Evolutionary conservation across 1,140 invertebrate genomes (phyloP).

Genomic region (Acromyrmex charruanus): DNA sequence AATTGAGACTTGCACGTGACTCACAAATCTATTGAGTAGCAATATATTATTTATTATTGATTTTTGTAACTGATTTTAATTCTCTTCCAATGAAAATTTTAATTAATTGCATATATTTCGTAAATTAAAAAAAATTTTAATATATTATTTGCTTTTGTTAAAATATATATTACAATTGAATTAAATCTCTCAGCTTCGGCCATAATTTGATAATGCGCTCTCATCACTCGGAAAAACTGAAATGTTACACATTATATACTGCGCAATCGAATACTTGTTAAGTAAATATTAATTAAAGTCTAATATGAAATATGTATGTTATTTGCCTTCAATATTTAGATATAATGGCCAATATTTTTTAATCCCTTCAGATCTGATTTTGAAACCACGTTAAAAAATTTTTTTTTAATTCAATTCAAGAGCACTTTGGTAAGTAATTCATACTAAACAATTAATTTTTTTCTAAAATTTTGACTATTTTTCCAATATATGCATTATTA

Average conservation of each 20-base stretch:
- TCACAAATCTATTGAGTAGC: conserved; percentile 50
- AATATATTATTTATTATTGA: background rate
- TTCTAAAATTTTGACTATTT: no score
- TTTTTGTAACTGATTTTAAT: background rate
- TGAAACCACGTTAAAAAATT: no score
- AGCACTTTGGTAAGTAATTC: no score
- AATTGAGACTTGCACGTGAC: conserved; percentile 77
- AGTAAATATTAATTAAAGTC: conserved; percentile 3
- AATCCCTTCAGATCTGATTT: background rate
- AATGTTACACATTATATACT: conserved; percentile 33
- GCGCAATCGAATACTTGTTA: conserved; percentile 6
- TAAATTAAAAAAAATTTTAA: conserved; percentile 20
- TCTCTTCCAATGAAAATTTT: background rate
- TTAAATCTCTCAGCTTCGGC: conserved; percentile 77
- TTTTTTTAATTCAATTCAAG: no score
- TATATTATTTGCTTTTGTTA: background rate
- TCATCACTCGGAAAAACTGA: conserved; percentile 78
- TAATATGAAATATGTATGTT: conserved; percentile 25
- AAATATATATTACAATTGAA: conserved; percentile 73
- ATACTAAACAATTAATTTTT: no score
- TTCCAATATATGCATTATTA: no score
- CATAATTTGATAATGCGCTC: conserved; percentile 75
- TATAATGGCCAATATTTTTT: background rate
- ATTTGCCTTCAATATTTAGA: background rate
- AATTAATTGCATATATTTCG: background rate